A percentile compares a stretch with the other conserved stretches of the same genome.
Evolutionary conservation across 2,888 invertebrate genomes (phyloP).

Genomic region (Cephus spinipes): DNA sequence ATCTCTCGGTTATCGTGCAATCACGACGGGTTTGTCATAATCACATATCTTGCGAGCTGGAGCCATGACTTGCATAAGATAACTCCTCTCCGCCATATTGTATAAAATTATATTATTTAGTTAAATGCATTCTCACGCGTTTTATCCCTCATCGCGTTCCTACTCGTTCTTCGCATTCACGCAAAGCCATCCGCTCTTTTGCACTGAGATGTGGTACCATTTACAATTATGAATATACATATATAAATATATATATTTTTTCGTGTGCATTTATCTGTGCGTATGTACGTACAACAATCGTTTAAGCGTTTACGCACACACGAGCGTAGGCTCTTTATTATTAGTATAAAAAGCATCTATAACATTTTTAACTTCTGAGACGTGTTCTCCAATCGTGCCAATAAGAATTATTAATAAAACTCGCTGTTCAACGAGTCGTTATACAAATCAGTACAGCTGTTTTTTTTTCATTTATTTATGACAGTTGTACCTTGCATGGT

Average conservation of each 20-base stretch:
- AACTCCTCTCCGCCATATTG: background rate
- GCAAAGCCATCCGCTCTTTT: slow-evolving; percentile 2
- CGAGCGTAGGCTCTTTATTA: slow-evolving; percentile 24
- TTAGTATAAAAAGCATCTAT: slow-evolving; percentile 38
- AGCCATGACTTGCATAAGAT: background rate
- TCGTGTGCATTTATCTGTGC: slow-evolving; percentile 12
- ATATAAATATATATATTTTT: slow-evolving; percentile 15
- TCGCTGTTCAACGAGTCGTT: slow-evolving; percentile 44
- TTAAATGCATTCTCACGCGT: background rate
- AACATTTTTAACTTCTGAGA: slow-evolving; percentile 59
- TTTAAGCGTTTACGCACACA: background rate
- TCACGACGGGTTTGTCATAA: background rate
- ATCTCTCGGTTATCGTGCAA: background rate
- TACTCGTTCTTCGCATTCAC: background rate
- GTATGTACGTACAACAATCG: slow-evolving; percentile 3
- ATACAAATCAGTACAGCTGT: slow-evolving; percentile 27
- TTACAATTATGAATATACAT: background rate
- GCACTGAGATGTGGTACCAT: slow-evolving; percentile 8
- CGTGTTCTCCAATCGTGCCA: slow-evolving; percentile 60
- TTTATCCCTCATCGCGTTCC: background rate
- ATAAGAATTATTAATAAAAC: slow-evolving; percentile 53
- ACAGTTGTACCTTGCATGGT: background rate
- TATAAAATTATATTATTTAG: background rate
- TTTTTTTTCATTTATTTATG: slow-evolving; percentile 7
- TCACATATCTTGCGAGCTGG: background rate